Percentiles rank a stretch among this genome's conserved stretches.
Evolutionary conservation across 2,113 vertebrate genomes (phyloP).

Genomic region (Brachirus orientalis): DNA sequence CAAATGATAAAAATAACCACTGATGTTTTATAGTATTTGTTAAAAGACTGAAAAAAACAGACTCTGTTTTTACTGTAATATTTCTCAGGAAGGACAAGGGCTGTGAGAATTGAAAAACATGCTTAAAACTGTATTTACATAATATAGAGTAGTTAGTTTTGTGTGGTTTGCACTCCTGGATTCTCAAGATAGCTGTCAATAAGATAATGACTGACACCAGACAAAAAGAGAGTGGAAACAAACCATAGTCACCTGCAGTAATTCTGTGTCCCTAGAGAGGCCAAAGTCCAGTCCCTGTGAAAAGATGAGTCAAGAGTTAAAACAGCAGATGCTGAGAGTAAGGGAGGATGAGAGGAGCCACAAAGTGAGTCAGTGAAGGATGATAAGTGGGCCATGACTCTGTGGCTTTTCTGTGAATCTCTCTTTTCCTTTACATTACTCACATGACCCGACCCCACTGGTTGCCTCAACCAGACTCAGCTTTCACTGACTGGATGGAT

Average conservation of each 20-base stretch:
- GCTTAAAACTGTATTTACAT: not conserved
- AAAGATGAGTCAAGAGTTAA: slow-evolving; percentile 48
- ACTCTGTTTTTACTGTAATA: too few species aligned
- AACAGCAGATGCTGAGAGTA: slow-evolving; percentile 23
- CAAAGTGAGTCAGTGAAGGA: slow-evolving; percentile 51
- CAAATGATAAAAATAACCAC: too few species aligned
- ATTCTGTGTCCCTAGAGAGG: slow-evolving; percentile 31
- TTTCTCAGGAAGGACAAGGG: too few species aligned
- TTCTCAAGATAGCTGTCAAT: not conserved
- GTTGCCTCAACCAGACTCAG: slow-evolving; percentile 29
- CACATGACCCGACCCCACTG: slow-evolving; percentile 47
- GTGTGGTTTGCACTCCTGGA: not conserved
- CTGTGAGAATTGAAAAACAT: not conserved
- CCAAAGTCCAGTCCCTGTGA: not conserved
- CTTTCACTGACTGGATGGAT: slow-evolving; percentile 49
- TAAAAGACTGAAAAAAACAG: too few species aligned
- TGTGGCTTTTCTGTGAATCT: slow-evolving; percentile 39
- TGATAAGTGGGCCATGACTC: slow-evolving; percentile 47
- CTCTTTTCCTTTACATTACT: slow-evolving; percentile 60
- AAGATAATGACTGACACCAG: slow-evolving; percentile 13
- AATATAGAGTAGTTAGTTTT: not conserved
- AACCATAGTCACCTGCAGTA: not conserved
- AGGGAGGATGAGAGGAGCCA: slow-evolving; percentile 32
- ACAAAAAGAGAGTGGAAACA: not conserved
- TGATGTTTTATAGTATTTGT: too few species aligned